These are phyloP conservation scores for Teleopsis dalmanni DNA, from an alignment of 1,140 invertebrate genomes.

Conservation along the genomic window DNA sequence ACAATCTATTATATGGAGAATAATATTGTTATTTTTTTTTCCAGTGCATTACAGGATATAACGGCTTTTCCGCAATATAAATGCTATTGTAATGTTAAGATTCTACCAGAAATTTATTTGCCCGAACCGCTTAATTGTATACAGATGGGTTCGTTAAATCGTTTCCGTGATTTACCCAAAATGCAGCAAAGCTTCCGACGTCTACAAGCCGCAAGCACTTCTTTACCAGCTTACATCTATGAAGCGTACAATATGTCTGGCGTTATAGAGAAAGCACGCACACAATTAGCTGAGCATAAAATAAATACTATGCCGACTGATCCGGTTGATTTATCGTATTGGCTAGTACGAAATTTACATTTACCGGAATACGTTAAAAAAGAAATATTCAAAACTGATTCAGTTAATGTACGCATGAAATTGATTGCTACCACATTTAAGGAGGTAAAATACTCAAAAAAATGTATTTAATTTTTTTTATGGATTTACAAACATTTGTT, in stretches of 20 bases:
- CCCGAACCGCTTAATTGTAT: conserved; percentile 45
- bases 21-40: not conserved
- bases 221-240: conserved; percentile 56
- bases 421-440: conserved; percentile 55
- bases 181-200: conserved; percentile 38
- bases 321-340: conserved; percentile 62
- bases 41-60: conserved; percentile 31
- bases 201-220: conserved; percentile 44
- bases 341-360: conserved; percentile 59
- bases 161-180: conserved; percentile 41
- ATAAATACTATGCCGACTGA: conserved; percentile 52
- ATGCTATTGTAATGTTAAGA: conserved; percentile 52
- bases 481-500: not conserved
- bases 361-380: conserved; percentile 50
- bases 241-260: conserved; percentile 55
- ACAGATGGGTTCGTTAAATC: conserved; percentile 44
- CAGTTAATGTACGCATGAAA: conserved; percentile 56
- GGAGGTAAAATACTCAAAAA: conserved; percentile 44
- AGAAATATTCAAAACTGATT: conserved; percentile 58
- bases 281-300: conserved; percentile 34
- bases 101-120: conserved; percentile 57
- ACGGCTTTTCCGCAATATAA: conserved; percentile 29
- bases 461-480: conserved; percentile 16
- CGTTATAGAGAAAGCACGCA: conserved; percentile 45
- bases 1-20: not conserved